Evolutionary conservation across 2,113 vertebrate species (phyloP).

Genomic region (Oreochromis tanganicae): DNA sequence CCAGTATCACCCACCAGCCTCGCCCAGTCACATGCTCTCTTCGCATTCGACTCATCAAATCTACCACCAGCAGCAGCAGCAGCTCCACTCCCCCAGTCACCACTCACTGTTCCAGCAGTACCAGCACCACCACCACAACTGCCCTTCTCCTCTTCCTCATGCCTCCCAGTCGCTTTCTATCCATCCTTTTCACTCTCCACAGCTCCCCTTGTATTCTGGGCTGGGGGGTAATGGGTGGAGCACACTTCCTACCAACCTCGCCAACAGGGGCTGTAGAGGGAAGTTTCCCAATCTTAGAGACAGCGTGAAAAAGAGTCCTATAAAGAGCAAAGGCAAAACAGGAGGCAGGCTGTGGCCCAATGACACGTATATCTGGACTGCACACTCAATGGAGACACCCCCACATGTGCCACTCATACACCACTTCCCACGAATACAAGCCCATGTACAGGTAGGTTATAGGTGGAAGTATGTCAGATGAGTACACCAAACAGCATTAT

Average conservation of each 20-base stretch:
- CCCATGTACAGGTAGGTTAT: slow-evolving; percentile 52
- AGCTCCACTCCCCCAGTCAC: slow-evolving; percentile 35
- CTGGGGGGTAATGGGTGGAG: slow-evolving; percentile 66
- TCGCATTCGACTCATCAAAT: slow-evolving; percentile 35
- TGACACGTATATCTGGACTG: slow-evolving; percentile 66
- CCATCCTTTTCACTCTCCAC: slow-evolving; percentile 60
- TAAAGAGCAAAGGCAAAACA: slow-evolving; percentile 77
- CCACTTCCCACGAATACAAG: slow-evolving; percentile 38
- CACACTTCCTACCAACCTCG: slow-evolving; percentile 68
- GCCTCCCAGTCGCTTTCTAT: slow-evolving; percentile 62
- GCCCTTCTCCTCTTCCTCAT: slow-evolving; percentile 45
- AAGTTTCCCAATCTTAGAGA: slow-evolving; percentile 77
- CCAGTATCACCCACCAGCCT: background rate
- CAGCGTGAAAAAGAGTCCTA: slow-evolving; percentile 81
- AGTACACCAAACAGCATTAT: background rate
- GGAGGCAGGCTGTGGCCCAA: slow-evolving; percentile 68
- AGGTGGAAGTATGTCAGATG: background rate
- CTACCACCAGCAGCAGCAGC: slow-evolving; percentile 30
- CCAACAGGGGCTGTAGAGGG: slow-evolving; percentile 61
- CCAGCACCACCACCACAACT: slow-evolving; percentile 27
- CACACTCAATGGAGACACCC: slow-evolving; percentile 60
- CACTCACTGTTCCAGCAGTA: slow-evolving; percentile 32
- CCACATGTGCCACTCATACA: slow-evolving; percentile 8
- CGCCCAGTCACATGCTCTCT: slow-evolving; percentile 10
- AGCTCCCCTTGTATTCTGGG: slow-evolving; percentile 30